A percentile compares a stretch with the other conserved stretches of the same genome.
These are phyloP conservation scores for Rousettus leschenaultii DNA, from an alignment of 2,113 vertebrate genomes.

Conservation along the genomic window DNA sequence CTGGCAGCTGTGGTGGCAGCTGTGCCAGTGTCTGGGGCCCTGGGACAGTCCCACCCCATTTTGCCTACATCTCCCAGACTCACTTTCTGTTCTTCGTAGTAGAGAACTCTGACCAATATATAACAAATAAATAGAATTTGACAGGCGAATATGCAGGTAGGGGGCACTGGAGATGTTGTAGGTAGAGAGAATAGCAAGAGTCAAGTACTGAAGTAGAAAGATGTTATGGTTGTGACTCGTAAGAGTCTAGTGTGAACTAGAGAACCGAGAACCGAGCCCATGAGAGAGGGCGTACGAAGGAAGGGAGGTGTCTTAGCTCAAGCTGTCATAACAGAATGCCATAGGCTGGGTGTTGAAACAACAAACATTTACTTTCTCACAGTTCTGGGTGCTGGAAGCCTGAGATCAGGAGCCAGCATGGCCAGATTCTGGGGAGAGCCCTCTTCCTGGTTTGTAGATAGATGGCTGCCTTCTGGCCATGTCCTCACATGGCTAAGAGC, in stretches of 20 bases:
- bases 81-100: neutral
- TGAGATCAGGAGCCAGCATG: neutral
- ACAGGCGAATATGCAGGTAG: neutral
- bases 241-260: neutral
- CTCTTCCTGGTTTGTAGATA: neutral
- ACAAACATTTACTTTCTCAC: neutral
- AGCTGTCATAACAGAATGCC: neutral
- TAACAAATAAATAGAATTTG: neutral
- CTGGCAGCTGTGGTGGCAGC: neutral
- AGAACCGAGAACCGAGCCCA: neutral
- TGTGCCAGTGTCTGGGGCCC: rapidly evolving
- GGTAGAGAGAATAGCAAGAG: neutral
- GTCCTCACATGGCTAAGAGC: neutral
- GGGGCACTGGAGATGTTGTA: neutral
- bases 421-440: neutral
- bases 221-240: neutral
- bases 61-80: neutral
- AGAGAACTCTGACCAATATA: neutral
- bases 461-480: neutral
- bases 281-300: neutral
- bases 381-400: neutral
- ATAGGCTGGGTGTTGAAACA: neutral
- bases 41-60: neutral
- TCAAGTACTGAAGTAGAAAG: neutral
- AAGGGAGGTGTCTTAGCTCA: neutral